These are phyloP conservation scores for Apodemus sylvaticus DNA, from an alignment of 2,113 vertebrate species.

Conservation along the genomic window DNA sequence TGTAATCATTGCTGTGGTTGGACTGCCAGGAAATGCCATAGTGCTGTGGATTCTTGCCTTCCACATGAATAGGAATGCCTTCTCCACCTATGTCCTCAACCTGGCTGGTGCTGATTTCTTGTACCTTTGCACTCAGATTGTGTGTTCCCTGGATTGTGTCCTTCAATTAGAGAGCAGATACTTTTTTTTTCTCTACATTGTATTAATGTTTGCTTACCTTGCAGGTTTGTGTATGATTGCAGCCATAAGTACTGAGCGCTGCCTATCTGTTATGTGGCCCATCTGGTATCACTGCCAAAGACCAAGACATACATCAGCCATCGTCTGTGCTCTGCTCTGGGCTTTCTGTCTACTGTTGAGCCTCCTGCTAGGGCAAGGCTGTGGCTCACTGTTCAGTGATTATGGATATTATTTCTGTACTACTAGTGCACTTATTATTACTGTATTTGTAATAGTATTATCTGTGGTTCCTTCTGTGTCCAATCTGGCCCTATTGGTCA, in stretches of 20 bases:
- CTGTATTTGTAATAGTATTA: fast-evolving
- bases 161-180: fast-evolving
- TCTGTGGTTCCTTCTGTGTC: neutral
- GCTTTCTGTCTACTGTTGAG: conserved; percentile 5
- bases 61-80: neutral
- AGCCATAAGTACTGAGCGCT: neutral
- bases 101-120: neutral
- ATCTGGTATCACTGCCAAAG: conserved; percentile 20
- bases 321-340: neutral
- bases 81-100: conserved; percentile 23
- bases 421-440: fast-evolving
- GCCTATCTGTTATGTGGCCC: neutral
- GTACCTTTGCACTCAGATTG: neutral
- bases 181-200: fast-evolving
- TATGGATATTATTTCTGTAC: fast-evolving
- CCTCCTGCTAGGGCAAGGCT: neutral
- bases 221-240: neutral
- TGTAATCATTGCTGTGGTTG: neutral
- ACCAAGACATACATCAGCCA: neutral
- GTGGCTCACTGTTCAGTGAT: fast-evolving
- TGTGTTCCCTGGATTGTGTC: fast-evolving
- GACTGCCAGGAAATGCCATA: neutral
- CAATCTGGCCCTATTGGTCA: neutral
- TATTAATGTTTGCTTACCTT: neutral
- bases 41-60: conserved; percentile 46